Conservation (phyloP, 2,113 vertebrate genomes). For the Passer montanus region DNA sequence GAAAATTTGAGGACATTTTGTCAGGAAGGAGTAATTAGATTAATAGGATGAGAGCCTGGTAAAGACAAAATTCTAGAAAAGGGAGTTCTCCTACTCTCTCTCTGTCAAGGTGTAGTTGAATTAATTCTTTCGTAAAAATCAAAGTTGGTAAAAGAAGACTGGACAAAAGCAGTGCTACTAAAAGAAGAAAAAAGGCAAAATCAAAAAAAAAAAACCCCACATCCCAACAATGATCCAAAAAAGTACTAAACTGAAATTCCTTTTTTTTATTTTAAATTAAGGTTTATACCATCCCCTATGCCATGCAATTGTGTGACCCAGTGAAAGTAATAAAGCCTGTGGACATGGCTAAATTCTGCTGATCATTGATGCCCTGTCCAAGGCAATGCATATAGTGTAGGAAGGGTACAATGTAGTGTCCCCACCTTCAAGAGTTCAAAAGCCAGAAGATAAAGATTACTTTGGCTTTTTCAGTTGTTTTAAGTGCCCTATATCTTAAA, state of each 20-base stretch:
- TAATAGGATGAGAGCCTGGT: neutral
- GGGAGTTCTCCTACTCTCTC: neutral
- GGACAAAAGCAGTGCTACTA: neutral
- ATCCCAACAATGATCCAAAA: neutral
- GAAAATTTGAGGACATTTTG: neutral
- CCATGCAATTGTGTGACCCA: neutral
- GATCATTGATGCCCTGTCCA: neutral
- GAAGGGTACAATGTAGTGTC: neutral
- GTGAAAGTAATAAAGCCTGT: neutral
- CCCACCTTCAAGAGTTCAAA: neutral
- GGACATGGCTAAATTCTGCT: neutral
- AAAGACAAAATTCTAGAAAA: neutral
- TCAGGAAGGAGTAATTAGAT: neutral
- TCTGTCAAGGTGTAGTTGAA: neutral
- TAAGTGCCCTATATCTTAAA: neutral
- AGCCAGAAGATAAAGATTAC: neutral
- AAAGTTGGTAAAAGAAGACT: neutral
- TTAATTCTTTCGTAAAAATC: neutral
- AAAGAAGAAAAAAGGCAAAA: neutral
- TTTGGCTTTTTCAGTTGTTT: neutral
- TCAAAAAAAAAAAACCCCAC: too few relatives aligned
- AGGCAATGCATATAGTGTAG: neutral
- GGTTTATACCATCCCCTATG: neutral
- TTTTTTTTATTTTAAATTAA: neutral
- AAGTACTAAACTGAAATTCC: neutral